These are phyloP conservation scores for Drosophila mimica DNA, from an alignment of 2,888 invertebrate genomes.

Conservation along the genomic window DNA sequence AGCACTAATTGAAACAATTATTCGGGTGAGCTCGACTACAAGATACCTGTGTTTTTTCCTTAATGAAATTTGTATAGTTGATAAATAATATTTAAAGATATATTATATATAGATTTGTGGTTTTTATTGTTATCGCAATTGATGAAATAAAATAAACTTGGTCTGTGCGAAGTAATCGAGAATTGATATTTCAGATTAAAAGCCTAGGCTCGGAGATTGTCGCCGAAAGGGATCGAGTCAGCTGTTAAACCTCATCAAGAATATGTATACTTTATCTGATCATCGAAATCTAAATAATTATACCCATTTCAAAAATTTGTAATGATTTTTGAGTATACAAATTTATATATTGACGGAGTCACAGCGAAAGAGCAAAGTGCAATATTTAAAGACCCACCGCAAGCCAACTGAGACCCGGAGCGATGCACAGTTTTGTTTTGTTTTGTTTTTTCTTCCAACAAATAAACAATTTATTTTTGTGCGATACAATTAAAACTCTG, in stretches of 20 bases:
- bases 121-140: not conserved
- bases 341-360: not conserved
- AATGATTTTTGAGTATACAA: not conserved
- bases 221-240: not conserved
- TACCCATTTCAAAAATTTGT: not conserved
- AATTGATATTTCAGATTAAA: not conserved
- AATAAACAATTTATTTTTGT: conserved; percentile 68
- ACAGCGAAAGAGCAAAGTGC: conserved; percentile 31
- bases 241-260: not conserved
- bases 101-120: not conserved
- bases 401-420: conserved; percentile 18
- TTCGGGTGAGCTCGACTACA: not conserved
- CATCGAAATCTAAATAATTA: not conserved
- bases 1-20: not conserved
- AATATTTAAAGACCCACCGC: conserved; percentile 56
- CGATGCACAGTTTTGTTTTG: conserved; percentile 23
- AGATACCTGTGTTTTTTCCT: not conserved
- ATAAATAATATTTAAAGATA: not conserved
- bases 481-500: conserved; percentile 44
- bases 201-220: not conserved
- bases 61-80: not conserved
- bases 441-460: conserved; percentile 45
- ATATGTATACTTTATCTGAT: not conserved
- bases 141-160: not conserved
- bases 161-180: not conserved